Evolutionary conservation across 2,113 vertebrate genomes (phyloP), one percentile per base, ranked within the genome.

Genomic region (Sialia sialis): DNA sequence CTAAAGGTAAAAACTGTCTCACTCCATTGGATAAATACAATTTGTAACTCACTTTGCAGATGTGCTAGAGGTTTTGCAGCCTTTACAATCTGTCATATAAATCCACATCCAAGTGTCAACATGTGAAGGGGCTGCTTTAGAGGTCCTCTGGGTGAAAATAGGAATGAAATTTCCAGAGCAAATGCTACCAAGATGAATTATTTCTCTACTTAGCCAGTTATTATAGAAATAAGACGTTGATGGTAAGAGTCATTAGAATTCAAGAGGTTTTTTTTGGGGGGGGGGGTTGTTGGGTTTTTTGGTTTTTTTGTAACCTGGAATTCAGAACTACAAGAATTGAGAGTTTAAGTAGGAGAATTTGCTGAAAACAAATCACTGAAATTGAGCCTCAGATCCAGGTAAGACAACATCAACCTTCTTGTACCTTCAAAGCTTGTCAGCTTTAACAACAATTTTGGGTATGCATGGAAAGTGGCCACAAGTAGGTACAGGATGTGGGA

Each of bases 51-150:
- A 66, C 72, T 94, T 56, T 63, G 56, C 16, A 52, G 77, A 75
- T 46, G 48, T 87, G 64, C 70, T 54, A 59, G 63, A 91, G 69
- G 46, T 84, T 96, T 84, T 62, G 34, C 87, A 92, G 84, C 63
- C 70, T 84, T 93, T 80, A 69, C 58, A 84, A 34, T 77, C 84
- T 92, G 92, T 84, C 91, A 84, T 9, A 72, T 68, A 89, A 96
- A 95, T 91, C 80, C 85, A 67, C 64, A 69, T 36, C 41, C 77
- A 91, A 92, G 95, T 80, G 75, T 82, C 96, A 95, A 26, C 1
- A 58, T 85, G 81, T 85, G 81, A 93, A 92, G 51, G n/a, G 70
- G 76, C 34, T 76, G 59, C 36, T 90, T 87, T 30, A 76, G 72
- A 87, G 67, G n/a, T 89, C 41, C 44, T 49, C 48, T 87, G 81